Evolutionary conservation across 2,113 vertebrate genomes (phyloP), one percentile per base, ranked within the genome.

Genomic region (Halcyon malimbica): DNA sequence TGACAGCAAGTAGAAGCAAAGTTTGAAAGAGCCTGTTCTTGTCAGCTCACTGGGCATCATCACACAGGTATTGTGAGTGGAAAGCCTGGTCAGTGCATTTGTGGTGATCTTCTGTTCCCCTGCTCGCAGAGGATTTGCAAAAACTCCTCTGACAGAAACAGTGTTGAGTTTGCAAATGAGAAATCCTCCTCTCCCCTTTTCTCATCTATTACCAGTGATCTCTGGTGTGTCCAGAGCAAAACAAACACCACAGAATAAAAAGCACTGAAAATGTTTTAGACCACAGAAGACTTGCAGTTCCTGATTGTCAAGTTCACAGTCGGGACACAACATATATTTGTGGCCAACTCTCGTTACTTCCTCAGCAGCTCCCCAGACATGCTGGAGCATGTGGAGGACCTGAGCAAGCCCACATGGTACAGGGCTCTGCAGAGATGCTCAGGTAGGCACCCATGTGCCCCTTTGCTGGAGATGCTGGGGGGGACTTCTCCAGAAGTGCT

Each of bases 401-500:
- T 11, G 7, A 31, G 21, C 2, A 2, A 56, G 53, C 17, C 44
- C 63, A 48, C 0, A 0, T 11, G 0, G 0, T 18, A 18, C 73
- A 56, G 29, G 29, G 8, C n/a, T 78, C 51, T 83, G 26, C 2
- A 10, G 46, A 78, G 31, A 16, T 19, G 21, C 56, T 81, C 3
- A 2, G 35, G n/a, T 46, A 67, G 21, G 60, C n/a, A 78, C 2
- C 14, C 25, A 12, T 2, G 2, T 41, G 20, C 4, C 35, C 25
- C 62, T 54, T 75, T 9, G 10, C 51, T n/a, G 41, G 51, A 81
- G 14, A 37, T 15, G 13, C 37, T 3, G 2, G 9, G 9, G 9
- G 18, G 31, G 7, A 31, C 8, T 81, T 77, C 48, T 17, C 8
- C 2, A 0, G n/a, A 16, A 7, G 1, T 59, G 21, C 25, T 16